Evolutionary conservation across 2,113 vertebrate species (phyloP).

Genomic region (Aramus guarauna): DNA sequence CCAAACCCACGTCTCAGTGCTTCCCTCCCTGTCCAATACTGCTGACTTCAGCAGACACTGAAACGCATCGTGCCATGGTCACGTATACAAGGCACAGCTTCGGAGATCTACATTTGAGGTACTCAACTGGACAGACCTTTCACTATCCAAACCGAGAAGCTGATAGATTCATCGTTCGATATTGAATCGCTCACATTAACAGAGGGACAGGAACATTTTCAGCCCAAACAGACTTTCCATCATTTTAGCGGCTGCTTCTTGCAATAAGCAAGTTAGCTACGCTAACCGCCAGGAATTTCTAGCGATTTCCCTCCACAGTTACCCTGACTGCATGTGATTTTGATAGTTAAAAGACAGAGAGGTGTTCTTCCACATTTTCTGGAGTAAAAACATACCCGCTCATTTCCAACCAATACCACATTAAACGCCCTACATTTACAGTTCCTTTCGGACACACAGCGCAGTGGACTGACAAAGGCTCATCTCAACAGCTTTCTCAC

Average conservation of each 20-base stretch:
- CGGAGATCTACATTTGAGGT: neutral
- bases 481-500: neutral
- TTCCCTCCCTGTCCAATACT: neutral
- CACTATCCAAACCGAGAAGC: neutral
- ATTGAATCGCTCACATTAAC: neutral
- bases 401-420: neutral
- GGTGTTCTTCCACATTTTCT: neutral
- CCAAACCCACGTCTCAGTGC: neutral
- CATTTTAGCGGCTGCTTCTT: neutral
- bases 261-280: neutral
- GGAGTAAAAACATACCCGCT: neutral
- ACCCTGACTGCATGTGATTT: neutral
- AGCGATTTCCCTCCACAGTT: neutral
- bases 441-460: neutral
- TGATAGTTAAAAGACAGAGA: neutral
- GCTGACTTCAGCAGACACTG: neutral
- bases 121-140: neutral
- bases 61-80: fast-evolving
- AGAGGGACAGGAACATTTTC: neutral
- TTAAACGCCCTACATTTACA: neutral
- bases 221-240: neutral
- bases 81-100: neutral
- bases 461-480: neutral
- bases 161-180: neutral
- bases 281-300: neutral